Percentiles rank a stretch among this genome's conserved stretches.
Evolutionary conservation across 2,113 vertebrate genomes (phyloP).

Genomic region (Gymnobelideus leadbeateri): DNA sequence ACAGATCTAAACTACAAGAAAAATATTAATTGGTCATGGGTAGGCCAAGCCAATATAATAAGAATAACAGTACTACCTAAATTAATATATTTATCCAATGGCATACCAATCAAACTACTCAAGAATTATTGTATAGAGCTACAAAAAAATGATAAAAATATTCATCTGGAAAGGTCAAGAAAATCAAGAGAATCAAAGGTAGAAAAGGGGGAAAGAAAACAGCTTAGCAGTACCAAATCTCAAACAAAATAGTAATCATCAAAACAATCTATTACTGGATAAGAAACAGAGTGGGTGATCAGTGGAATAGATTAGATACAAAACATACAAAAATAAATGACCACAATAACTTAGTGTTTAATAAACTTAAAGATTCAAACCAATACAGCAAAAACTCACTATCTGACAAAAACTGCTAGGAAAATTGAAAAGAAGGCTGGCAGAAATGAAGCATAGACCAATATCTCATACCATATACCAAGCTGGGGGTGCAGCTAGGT

Average conservation of each 20-base stretch:
- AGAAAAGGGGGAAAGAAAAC: too few species aligned
- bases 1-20: too few species aligned
- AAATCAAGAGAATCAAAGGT: too few species aligned
- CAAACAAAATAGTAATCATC: background rate
- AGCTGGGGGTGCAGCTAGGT: background rate
- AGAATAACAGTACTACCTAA: too few species aligned
- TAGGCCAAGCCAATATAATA: too few species aligned
- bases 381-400: background rate
- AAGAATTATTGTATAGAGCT: too few species aligned
- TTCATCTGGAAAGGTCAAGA: too few species aligned
- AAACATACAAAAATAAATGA: background rate
- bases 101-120: too few species aligned
- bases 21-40: too few species aligned
- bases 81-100: too few species aligned
- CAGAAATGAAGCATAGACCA: background rate
- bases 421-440: background rate
- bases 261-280: background rate
- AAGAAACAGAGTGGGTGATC: background rate
- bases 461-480: background rate
- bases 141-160: too few species aligned
- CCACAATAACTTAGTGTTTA: background rate
- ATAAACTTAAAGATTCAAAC: background rate
- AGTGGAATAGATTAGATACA: background rate
- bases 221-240: too few species aligned
- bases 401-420: background rate